A percentile compares a stretch with the other conserved stretches of the same genome.
Evolutionary conservation across 1,140 invertebrate genomes (phyloP).

Genomic region (Carcinoscorpius rotundicauda): DNA sequence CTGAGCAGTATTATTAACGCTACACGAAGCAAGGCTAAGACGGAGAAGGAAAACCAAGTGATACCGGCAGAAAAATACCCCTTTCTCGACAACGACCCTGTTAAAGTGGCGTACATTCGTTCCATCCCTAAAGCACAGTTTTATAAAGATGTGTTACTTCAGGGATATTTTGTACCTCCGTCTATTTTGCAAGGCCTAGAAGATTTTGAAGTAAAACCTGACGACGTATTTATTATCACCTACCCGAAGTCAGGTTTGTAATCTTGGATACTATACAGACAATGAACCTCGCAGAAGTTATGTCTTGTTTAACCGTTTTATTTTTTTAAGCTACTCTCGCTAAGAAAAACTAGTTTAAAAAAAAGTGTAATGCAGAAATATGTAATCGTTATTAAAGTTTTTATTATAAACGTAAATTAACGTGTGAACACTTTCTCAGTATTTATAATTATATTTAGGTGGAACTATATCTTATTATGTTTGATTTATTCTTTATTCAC

Average conservation of each 20-base stretch:
- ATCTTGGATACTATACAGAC: neutral
- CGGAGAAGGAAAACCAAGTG: conserved; percentile 2
- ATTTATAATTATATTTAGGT: too few species aligned
- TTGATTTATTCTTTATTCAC: too few species aligned
- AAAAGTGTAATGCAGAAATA: neutral
- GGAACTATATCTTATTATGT: too few species aligned
- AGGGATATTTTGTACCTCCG: conserved; percentile 23
- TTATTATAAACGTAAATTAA: neutral
- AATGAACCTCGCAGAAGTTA: neutral
- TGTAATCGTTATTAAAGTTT: neutral
- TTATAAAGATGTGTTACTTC: conserved; percentile 20
- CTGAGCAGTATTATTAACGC: conserved; percentile 14
- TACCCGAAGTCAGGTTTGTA: conserved; percentile 29
- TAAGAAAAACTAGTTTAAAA: neutral
- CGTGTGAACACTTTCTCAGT: too few species aligned
- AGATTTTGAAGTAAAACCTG: conserved; percentile 19
- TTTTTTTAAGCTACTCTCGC: neutral
- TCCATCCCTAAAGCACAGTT: conserved; percentile 22
- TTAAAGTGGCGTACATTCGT: conserved; percentile 16
- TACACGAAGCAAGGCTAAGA: neutral
- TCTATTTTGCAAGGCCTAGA: conserved; percentile 19
- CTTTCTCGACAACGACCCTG: conserved; percentile 1
- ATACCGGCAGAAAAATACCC: conserved; percentile 5
- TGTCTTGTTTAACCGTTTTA: neutral
- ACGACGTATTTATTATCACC: conserved; percentile 34